Evolutionary conservation across 2,113 vertebrate species (phyloP).

Genomic region (Saiga tatarica): DNA sequence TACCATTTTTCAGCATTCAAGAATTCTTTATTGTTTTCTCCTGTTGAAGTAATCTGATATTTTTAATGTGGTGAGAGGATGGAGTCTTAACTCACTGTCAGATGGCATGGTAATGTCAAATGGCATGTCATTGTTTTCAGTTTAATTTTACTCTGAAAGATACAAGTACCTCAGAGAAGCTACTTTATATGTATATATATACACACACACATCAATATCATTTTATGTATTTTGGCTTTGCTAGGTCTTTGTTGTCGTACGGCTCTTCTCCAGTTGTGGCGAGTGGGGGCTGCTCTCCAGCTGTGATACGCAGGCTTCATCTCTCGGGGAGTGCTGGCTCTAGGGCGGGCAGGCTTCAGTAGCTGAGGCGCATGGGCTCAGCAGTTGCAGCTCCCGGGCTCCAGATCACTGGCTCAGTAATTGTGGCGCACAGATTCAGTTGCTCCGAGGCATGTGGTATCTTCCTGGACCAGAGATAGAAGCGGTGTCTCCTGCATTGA

Average conservation of each 20-base stretch:
- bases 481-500: not conserved
- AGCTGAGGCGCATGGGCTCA: not conserved
- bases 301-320: rapidly evolving
- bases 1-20: not conserved
- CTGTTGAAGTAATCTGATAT: not conserved
- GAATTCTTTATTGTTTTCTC: not conserved
- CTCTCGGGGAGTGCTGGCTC: not conserved
- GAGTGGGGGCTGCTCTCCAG: not conserved
- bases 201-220: not conserved
- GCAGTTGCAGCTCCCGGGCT: not conserved
- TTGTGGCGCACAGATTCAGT: not conserved
- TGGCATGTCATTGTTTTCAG: not conserved
- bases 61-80: not conserved
- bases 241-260: not conserved
- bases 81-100: not conserved
- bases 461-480: not conserved
- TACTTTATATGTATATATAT: not conserved
- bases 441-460: not conserved
- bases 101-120: not conserved
- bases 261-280: not conserved
- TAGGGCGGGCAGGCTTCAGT: not conserved
- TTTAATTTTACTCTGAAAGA: slow-evolving; percentile 8
- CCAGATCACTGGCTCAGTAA: not conserved
- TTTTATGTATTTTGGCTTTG: not conserved
- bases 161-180: not conserved